Conservation (phyloP, 2,113 vertebrate species). For the Panurus biarmicus region DNA sequence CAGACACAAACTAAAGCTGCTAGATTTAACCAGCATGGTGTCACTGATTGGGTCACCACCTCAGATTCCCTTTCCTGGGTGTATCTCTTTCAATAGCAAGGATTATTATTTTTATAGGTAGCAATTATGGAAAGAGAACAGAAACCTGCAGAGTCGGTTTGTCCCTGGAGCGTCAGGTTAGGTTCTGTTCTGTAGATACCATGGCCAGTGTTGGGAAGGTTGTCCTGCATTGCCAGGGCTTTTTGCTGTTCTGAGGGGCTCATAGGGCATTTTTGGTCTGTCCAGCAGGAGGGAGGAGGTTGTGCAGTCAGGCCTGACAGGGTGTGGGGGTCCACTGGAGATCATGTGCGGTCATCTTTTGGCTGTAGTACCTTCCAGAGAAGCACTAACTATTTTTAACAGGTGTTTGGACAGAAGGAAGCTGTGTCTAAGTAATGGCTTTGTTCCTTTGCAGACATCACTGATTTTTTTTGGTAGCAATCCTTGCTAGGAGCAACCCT, state of each 20-base stretch:
- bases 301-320: background rate
- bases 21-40: background rate
- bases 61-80: conserved; percentile 29
- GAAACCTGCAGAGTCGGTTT: background rate
- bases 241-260: background rate
- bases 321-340: background rate
- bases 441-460: background rate
- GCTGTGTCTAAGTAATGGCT: background rate
- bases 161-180: background rate
- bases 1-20: conserved; percentile 21
- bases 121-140: background rate
- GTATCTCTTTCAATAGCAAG: background rate
- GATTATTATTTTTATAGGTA: conserved; percentile 10
- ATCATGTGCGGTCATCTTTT: background rate
- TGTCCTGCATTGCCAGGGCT: background rate
- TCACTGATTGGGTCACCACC: background rate
- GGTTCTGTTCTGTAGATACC: background rate
- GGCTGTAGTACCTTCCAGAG: background rate
- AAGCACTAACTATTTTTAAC: background rate
- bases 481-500: background rate
- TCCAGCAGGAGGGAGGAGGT: background rate
- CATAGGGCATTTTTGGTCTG: background rate
- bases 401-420: background rate
- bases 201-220: background rate
- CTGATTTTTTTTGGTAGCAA: background rate